These are phyloP conservation scores for Apamea epomidion DNA, from an alignment of 2,888 invertebrate genomes.

Conservation along the genomic window DNA sequence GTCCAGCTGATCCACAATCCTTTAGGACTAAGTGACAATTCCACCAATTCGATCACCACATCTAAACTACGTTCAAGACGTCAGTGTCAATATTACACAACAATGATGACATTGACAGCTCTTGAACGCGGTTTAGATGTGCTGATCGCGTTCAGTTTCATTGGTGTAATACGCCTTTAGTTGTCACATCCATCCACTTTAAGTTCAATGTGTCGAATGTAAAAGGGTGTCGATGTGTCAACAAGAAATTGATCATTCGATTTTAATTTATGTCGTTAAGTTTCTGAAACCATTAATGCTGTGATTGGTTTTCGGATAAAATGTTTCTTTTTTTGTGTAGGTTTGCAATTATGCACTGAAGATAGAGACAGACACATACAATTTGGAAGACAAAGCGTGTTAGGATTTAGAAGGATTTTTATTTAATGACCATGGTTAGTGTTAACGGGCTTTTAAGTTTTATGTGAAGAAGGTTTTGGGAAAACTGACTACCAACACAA, in stretches of 20 bases:
- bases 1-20: too few species aligned
- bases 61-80: not conserved
- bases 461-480: not conserved
- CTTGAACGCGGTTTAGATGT: not conserved
- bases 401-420: too few species aligned
- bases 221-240: slow-evolving; percentile 40
- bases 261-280: slow-evolving; percentile 53
- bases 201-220: slow-evolving; percentile 22
- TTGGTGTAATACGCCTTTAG: not conserved
- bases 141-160: not conserved
- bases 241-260: slow-evolving; percentile 52
- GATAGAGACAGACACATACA: not conserved
- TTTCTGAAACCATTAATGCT: slow-evolving; percentile 7
- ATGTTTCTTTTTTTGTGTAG: not conserved
- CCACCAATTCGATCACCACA: not conserved
- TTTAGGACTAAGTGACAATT: not conserved
- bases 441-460: not conserved
- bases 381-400: not conserved
- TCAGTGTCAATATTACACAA: too few species aligned
- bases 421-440: too few species aligned
- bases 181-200: slow-evolving; percentile 21
- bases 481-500: not conserved
- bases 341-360: not conserved
- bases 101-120: not conserved
- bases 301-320: slow-evolving; percentile 23